phyloP scores from a whole-genome alignment of 2,797 vertebrate genomes.

The Urosaurus nigricauda region DNA sequence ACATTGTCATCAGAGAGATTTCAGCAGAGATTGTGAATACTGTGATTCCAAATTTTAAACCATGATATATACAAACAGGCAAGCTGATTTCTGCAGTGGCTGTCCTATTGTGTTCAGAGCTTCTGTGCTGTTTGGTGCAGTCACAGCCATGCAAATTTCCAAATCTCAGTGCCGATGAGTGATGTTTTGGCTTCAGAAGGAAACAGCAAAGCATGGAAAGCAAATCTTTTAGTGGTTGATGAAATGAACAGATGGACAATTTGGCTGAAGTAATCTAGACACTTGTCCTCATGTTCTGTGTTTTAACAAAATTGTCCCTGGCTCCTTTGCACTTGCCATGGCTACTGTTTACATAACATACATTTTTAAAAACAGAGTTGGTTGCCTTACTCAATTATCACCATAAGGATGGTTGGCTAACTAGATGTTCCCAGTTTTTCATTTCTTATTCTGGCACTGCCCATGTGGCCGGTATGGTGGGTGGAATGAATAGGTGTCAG shows the following conservation, averaged over 20 bases:
- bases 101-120: background rate
- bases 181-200: constrained; percentile 41
- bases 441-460: constrained; percentile 50
- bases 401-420: constrained; percentile 45
- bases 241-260: constrained; percentile 46
- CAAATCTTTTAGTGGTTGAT: constrained; percentile 43
- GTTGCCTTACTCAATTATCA: constrained; percentile 46
- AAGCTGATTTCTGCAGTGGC: background rate
- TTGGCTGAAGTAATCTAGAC: constrained; percentile 43
- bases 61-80: constrained; percentile 16
- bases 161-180: constrained; percentile 17
- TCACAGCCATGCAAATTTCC: constrained; percentile 21
- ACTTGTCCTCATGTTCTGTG: constrained; percentile 39
- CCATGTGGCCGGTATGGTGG: constrained; percentile 23
- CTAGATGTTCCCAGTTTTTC: constrained; percentile 48
- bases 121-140: constrained; percentile 8
- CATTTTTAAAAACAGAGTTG: constrained; percentile 8
- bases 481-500: constrained; percentile 43
- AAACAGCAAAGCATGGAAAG: constrained; percentile 30
- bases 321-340: constrained; percentile 41
- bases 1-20: background rate
- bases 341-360: constrained; percentile 52
- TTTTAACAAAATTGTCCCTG: constrained; percentile 41
- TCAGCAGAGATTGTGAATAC: background rate
- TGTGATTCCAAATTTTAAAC: background rate